phyloP scores from a whole-genome alignment of 2,113 vertebrate genomes.

The Oreotrochilus melanogaster region DNA sequence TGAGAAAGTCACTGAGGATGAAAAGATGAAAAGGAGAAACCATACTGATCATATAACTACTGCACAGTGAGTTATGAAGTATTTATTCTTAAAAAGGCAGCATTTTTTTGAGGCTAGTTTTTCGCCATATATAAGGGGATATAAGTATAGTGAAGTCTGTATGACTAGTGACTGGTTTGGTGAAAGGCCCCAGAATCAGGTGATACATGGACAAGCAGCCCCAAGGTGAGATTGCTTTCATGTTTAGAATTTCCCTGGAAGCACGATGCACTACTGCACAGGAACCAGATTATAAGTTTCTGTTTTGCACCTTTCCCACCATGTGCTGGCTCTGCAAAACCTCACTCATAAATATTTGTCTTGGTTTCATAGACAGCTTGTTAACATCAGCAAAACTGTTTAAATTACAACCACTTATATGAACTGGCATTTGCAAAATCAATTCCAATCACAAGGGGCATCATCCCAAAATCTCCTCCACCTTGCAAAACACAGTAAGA shows the following conservation, averaged over 20 bases:
- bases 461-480: not conserved
- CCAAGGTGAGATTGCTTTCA: not conserved
- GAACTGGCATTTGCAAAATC: not conserved
- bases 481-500: not conserved
- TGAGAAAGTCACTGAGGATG: not conserved
- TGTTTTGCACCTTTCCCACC: not conserved
- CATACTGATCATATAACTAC: not conserved
- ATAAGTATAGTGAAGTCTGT: not conserved
- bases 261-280: rapidly evolving
- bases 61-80: not conserved
- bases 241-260: not conserved
- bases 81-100: not conserved
- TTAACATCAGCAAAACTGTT: not conserved
- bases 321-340: not conserved
- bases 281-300: not conserved
- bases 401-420: not conserved
- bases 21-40: not conserved
- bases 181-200: not conserved
- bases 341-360: not conserved
- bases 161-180: not conserved
- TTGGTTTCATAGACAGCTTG: not conserved
- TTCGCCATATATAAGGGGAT: not conserved
- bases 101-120: not conserved
- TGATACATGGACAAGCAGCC: not conserved
- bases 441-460: not conserved